These are phyloP conservation scores for Caenorhabditis briggsae DNA, from an alignment of 1,140 invertebrate species.

Conservation along the genomic window DNA sequence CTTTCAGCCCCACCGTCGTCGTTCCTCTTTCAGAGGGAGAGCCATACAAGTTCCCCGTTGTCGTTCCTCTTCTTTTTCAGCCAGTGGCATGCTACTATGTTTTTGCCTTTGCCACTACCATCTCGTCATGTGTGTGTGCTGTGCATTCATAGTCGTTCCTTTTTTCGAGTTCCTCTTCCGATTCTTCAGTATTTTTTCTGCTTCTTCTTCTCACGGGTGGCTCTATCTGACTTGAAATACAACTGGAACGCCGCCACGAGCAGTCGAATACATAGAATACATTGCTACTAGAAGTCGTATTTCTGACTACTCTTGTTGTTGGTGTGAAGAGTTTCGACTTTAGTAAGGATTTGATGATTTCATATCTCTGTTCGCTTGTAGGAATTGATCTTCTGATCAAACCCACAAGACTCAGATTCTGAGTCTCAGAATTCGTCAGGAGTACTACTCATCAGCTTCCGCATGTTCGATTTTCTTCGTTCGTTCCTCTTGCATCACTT, in stretches of 20 bases:
- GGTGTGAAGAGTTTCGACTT: neutral
- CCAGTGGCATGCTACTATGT: slow-evolving; percentile 41
- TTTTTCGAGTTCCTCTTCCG: neutral
- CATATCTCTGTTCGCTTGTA: too few species aligned
- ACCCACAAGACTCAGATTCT: too few species aligned
- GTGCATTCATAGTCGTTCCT: neutral
- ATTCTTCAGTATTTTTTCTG: slow-evolving; percentile 6
- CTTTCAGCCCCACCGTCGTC: too few species aligned
- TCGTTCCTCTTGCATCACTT: slow-evolving; percentile 22
- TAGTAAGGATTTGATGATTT: too few species aligned
- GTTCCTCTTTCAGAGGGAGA: too few species aligned
- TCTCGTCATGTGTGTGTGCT: neutral
- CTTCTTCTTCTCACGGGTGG: neutral
- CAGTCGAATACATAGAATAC: neutral
- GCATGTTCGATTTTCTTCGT: neutral
- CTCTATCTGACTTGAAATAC: neutral
- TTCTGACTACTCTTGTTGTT: neutral
- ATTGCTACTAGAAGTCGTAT: neutral
- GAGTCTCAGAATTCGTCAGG: neutral
- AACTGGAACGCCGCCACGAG: neutral
- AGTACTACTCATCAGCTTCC: neutral
- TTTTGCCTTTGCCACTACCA: slow-evolving; percentile 1
- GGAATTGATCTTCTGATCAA: too few species aligned
- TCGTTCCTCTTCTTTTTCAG: slow-evolving; percentile 18
- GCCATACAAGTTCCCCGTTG: slow-evolving; percentile 31